Evolutionary conservation across 2,113 vertebrate genomes (phyloP).

Genomic region (Benitochromis conjunctus): DNA sequence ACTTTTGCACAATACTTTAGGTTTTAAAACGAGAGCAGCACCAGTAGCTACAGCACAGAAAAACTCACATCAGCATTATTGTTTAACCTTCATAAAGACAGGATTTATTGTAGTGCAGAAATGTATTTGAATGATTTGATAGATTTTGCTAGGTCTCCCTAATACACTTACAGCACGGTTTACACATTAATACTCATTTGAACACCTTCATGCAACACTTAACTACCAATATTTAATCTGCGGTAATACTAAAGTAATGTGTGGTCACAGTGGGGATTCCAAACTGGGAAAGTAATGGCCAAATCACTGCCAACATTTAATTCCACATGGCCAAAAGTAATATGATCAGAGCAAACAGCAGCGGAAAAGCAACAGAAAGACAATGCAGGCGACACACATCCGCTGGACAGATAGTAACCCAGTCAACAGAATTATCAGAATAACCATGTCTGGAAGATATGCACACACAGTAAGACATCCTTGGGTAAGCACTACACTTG

Average conservation of each 20-base stretch:
- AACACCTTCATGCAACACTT: background rate
- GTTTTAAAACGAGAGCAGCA: too few species aligned
- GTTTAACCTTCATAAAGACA: background rate
- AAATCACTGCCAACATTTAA: conserved; percentile 29
- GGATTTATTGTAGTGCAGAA: background rate
- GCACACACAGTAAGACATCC: background rate
- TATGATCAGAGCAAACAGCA: conserved; percentile 5
- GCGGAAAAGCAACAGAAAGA: conserved; percentile 9
- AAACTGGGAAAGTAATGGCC: conserved; percentile 26
- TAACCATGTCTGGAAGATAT: conserved; percentile 14
- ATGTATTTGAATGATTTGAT: background rate
- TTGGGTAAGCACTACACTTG: background rate
- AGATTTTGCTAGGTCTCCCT: background rate
- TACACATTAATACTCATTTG: background rate
- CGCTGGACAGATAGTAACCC: background rate
- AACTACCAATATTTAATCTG: background rate
- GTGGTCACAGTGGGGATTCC: conserved; percentile 34
- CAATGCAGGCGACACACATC: background rate
- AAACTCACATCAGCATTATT: background rate
- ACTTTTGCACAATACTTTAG: background rate
- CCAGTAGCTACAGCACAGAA: background rate
- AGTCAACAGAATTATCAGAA: conserved; percentile 20
- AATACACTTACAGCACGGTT: background rate
- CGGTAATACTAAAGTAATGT: conserved; percentile 1
- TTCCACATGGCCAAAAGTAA: conserved; percentile 46